phyloP scores from a whole-genome alignment of 2,113 vertebrate species.

The Aythya baeri region DNA sequence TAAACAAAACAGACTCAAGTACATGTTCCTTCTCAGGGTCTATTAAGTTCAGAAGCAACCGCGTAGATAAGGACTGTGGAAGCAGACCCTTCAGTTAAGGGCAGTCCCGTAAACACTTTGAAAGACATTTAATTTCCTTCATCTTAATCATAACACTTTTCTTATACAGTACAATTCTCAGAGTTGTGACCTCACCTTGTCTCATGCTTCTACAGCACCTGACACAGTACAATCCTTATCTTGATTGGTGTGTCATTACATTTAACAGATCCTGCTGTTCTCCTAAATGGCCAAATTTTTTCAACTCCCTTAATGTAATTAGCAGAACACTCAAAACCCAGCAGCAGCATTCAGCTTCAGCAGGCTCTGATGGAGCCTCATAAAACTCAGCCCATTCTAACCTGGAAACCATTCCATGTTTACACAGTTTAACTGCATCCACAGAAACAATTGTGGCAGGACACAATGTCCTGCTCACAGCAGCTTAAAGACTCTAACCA shows the following conservation, averaged over 20 bases:
- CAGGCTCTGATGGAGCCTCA: background rate
- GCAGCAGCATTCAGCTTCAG: background rate
- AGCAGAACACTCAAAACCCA: background rate
- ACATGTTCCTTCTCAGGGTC: background rate
- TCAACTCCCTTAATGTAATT: background rate
- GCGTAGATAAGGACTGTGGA: background rate
- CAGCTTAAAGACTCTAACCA: background rate
- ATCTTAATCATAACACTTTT: background rate
- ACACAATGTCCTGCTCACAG: background rate
- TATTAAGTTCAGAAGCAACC: background rate
- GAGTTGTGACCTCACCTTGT: background rate
- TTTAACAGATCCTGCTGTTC: slow-evolving; percentile 42
- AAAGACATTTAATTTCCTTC: background rate
- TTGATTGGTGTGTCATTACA: slow-evolving; percentile 19
- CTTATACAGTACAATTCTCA: background rate
- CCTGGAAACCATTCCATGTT: slow-evolving; percentile 6
- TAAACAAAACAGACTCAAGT: background rate
- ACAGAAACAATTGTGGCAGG: background rate
- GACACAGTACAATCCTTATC: slow-evolving; percentile 23
- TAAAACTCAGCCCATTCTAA: slow-evolving; percentile 1
- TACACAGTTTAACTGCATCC: background rate
- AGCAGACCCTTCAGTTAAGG: background rate
- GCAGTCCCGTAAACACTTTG: background rate
- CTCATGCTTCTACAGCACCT: background rate
- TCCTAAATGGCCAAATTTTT: background rate